phyloP scores from a whole-genome alignment of 2,797 vertebrate genomes.

The Gorsachius magnificus region DNA sequence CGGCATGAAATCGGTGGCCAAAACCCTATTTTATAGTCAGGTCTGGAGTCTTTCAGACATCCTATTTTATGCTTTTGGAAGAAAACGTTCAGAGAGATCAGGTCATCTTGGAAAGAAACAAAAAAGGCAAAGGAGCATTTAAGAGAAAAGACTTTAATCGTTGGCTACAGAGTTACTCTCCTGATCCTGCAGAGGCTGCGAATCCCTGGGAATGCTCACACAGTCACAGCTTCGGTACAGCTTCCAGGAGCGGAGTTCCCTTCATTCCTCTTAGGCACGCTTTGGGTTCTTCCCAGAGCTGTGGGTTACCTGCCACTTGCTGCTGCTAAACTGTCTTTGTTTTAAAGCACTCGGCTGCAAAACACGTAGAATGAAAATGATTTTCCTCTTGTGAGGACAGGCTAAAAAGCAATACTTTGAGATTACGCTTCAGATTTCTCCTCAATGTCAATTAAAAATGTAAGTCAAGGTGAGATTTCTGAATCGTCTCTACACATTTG shows the following conservation, averaged over 20 bases:
- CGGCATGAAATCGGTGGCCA: background rate
- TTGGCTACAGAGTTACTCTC: background rate
- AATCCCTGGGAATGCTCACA: background rate
- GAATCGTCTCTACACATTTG: background rate
- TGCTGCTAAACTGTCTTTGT: background rate
- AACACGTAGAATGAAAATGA: background rate
- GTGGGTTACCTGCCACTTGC: background rate
- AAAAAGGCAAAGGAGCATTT: background rate
- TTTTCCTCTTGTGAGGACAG: background rate
- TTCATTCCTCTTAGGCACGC: background rate
- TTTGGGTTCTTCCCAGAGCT: background rate
- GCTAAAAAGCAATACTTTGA: background rate
- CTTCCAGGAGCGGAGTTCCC: background rate
- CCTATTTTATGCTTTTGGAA: background rate
- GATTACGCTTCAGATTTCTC: background rate
- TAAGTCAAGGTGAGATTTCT: slow-evolving; percentile 22
- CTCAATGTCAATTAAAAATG: background rate
- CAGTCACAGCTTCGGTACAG: background rate
- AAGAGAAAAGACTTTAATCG: background rate
- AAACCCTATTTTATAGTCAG: background rate
- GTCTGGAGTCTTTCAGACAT: background rate
- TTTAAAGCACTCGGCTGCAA: slow-evolving; percentile 1
- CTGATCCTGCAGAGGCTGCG: background rate
- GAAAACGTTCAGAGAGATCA: background rate
- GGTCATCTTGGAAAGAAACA: background rate